Evolutionary conservation across 2,888 invertebrate species (phyloP), one percentile per base, ranked within the genome.

Genomic region (Linyphia triangularis): DNA sequence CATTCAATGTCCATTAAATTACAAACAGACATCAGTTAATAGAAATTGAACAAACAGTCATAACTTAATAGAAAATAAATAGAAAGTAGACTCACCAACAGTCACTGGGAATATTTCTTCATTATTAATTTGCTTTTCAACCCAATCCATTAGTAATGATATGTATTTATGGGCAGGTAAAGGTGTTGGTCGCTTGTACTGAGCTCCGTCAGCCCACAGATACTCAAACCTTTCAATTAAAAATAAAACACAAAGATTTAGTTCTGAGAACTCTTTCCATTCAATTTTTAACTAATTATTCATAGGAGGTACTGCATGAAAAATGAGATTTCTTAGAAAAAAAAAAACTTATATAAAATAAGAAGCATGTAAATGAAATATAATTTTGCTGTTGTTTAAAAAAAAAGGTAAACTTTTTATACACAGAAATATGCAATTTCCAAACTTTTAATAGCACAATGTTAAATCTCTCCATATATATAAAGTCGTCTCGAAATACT

Each of bases 121-220:
- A 92, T 97, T 96, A 92, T 98, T 98, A 91, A 98, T 97, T 93
- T 97, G 96, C 61, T 95, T 93, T 93, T 98, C 98, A 63, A 96
- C 96, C 97, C 97, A 98, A 92, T 97, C 97, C 96, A 97, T 97
- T 22, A 97, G 93, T 70, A 96, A 93, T 89, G 95, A 94, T 88
- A 97, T 96, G 92, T 98, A 98, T 92, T 96, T 95, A 28, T 96
- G 96, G 5, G 97, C 97, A 9, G 97, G 96, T 84, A 97, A 93
- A 43, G 95, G 95, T 26, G 96, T 96, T 10, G 96, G 96, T 88
- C 93, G 94, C 91, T 94, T 94, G 93, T 95, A 96, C 92, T 95
- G 95, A 40, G 95, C 95, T 13, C 96, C 96, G 93, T 98, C 97
- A 26, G 96, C 96, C 97, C 97, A 98, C 57, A 97, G 93, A 92